Evolutionary conservation across 2,797 vertebrate genomes (phyloP).

Genomic region (Danio aesculapii): DNA sequence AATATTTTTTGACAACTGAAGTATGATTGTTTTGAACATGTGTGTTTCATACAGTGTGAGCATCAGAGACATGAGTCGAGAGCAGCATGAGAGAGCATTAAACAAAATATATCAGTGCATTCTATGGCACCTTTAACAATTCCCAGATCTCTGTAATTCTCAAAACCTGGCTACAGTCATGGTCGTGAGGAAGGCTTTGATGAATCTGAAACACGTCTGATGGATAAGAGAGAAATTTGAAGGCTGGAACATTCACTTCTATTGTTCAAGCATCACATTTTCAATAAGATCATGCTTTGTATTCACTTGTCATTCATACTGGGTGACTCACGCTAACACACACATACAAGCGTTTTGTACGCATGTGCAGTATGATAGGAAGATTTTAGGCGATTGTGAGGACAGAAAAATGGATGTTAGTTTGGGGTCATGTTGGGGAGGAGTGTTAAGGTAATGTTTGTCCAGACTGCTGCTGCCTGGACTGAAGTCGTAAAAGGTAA

Average conservation of each 20-base stretch:
- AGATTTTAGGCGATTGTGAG: constrained; percentile 64
- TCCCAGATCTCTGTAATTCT: too few relatives aligned
- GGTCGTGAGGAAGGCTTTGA: constrained; percentile 70
- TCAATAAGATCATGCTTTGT: constrained; percentile 79
- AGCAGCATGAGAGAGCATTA: too few relatives aligned
- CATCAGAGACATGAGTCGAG: too few relatives aligned
- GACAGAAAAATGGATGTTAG: constrained; percentile 67
- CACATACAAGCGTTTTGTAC: constrained; percentile 32
- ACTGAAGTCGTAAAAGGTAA: constrained; percentile 69
- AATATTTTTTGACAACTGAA: too few relatives aligned
- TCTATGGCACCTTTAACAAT: too few relatives aligned
- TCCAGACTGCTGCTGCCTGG: constrained; percentile 71
- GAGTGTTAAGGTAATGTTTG: constrained; percentile 78
- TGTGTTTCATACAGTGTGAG: too few relatives aligned
- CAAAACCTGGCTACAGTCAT: too few relatives aligned
- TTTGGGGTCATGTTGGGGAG: constrained; percentile 60
- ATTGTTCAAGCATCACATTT: constrained; percentile 79
- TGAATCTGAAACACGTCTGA: constrained; percentile 71
- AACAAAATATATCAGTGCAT: too few relatives aligned
- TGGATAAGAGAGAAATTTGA: constrained; percentile 72
- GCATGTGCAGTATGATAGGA: constrained; percentile 71
- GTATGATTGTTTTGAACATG: too few relatives aligned
- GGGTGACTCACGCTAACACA: constrained; percentile 54
- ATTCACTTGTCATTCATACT: constrained; percentile 76
- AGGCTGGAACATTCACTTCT: constrained; percentile 76